Evolutionary conservation across 2,888 invertebrate genomes (phyloP).

Genomic region (Criorhina ranunculi): DNA sequence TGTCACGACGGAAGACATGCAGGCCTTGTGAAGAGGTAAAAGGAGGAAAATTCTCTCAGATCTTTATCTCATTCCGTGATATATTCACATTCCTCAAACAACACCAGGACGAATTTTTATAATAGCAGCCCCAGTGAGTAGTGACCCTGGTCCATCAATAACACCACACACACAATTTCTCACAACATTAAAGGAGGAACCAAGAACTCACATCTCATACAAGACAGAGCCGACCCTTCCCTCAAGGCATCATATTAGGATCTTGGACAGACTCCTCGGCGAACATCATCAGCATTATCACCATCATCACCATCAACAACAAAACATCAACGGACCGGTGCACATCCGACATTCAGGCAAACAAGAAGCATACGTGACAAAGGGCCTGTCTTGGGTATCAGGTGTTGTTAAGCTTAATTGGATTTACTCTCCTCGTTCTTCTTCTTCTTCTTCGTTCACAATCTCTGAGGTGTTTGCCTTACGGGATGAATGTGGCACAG

Average conservation of each 20-base stretch:
- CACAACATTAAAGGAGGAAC: constrained; percentile 21
- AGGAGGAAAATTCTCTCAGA: neutral
- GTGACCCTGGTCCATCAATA: constrained; percentile 27
- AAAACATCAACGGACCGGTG: constrained; percentile 28
- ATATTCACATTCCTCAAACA: too few relatives aligned
- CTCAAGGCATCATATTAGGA: constrained; percentile 30
- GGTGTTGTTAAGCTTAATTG: constrained; percentile 76
- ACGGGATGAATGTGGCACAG: constrained; percentile 35
- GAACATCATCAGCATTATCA: constrained; percentile 39
- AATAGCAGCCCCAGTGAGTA: neutral
- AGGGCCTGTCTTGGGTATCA: constrained; percentile 73
- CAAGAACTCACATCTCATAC: constrained; percentile 3
- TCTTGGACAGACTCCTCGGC: constrained; percentile 45
- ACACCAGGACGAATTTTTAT: constrained; percentile 36
- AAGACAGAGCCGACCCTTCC: neutral
- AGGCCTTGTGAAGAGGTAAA: neutral
- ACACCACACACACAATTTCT: constrained; percentile 14
- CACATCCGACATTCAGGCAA: constrained; percentile 42
- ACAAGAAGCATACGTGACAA: constrained; percentile 71
- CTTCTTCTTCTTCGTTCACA: constrained; percentile 38
- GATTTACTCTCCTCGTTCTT: constrained; percentile 68
- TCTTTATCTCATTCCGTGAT: neutral
- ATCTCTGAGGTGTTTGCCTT: constrained; percentile 48
- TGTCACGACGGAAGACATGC: neutral
- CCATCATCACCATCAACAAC: constrained; percentile 24